phyloP scores from a whole-genome alignment of 2,113 vertebrate species.

The Butorides virescens region DNA sequence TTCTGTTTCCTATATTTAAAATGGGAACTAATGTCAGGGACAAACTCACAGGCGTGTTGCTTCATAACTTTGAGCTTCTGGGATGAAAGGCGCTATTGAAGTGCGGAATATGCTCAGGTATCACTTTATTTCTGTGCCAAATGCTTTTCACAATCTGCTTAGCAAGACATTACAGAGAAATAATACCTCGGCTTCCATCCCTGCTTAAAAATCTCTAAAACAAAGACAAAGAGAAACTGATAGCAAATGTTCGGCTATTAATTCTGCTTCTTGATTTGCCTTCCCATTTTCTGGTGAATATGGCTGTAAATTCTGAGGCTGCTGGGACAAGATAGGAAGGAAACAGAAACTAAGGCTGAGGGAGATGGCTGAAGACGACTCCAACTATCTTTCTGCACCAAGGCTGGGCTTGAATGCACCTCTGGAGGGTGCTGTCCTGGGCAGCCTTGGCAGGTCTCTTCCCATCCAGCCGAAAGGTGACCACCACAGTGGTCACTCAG shows the following conservation, averaged over 20 bases:
- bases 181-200: not conserved
- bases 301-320: not conserved
- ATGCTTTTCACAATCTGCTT: slow-evolving; percentile 4
- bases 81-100: slow-evolving; percentile 42
- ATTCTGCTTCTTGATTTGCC: not conserved
- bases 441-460: not conserved
- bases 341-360: not conserved
- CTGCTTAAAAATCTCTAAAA: not conserved
- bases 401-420: not conserved
- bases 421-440: not conserved
- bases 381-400: not conserved
- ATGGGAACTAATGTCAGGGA: not conserved
- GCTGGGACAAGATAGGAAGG: not conserved
- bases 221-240: not conserved
- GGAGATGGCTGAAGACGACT: not conserved
- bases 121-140: not conserved
- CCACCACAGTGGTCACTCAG: not conserved
- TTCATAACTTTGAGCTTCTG: slow-evolving; percentile 24
- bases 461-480: not conserved
- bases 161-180: not conserved
- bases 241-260: not conserved
- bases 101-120: not conserved
- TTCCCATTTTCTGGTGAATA: not conserved
- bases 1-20: not conserved
- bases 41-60: not conserved